Evolutionary conservation across 2,113 vertebrate species (phyloP), one percentile per base, ranked within the genome.

Genomic region (Solea solea): DNA sequence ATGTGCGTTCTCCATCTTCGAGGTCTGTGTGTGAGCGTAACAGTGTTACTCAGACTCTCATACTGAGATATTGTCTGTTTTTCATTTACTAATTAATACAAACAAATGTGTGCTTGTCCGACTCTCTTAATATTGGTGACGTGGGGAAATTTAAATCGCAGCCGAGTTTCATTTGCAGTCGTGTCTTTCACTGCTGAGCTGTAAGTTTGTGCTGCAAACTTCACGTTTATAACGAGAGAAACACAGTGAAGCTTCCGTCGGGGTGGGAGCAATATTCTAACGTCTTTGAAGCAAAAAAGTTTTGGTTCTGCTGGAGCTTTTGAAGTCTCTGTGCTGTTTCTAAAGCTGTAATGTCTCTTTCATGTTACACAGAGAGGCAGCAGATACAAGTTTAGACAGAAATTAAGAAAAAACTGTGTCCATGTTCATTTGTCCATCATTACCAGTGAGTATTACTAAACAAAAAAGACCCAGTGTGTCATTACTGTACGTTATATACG

Each of bases 211-310:
- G 21, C 21, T 21, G 69, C 63, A 34, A 34, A 76, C 45, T 62
- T 0, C 50, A n/a, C 85, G 55, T 73, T 70, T 58, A 70, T 85
- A 16, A 81, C 72, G 82, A 83, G 74, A 80, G 55, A 87, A 90
- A 86, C 44, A 77, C 44, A 58, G 58, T 11, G 69, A 69, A 54
- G 51, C 66, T 69, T 86, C 72, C 79, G 70, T 34, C 34, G 63
- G 56, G 53, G 45, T 27, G 62, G 66, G 71, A 56, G 52, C 8
- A 15, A 64, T 69, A 81, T 81, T 72, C 55, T 77, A 67, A 85
- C 52, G 87, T 79, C 65, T 80, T 83, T 65, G 81, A 67, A 67
- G 81, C n/a, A 39, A 56, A 80, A 64, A 83, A 62, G 71, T 87
- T 84, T 72, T 86, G 80, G 68, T 48, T 81, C 61, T 13, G 9